A percentile compares a stretch with the other conserved stretches of the same genome.
These are phyloP conservation scores for Aurelia sp. DNA, from an alignment of 30 jellyfish, hydroid and myxozoan genomes.

Conservation along the genomic window DNA sequence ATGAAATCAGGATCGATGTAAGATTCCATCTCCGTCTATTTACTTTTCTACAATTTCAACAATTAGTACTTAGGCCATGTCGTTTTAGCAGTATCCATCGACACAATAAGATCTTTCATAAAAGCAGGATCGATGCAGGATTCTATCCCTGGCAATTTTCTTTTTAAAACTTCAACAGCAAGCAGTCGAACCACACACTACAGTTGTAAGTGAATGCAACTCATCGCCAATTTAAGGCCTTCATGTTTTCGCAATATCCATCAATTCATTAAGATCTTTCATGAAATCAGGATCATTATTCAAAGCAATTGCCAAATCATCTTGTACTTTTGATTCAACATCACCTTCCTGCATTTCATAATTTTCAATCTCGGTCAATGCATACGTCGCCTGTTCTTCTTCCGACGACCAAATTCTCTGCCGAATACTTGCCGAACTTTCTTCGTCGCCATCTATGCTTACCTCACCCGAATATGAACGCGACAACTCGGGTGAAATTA, in stretches of 20 bases:
- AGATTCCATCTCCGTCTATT: too few relatives aligned
- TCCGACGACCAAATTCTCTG: conserved; percentile 8
- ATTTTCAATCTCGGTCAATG: conserved; percentile 7
- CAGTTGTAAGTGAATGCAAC: too few relatives aligned
- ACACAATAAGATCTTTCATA: conserved; percentile 28
- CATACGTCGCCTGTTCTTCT: background rate
- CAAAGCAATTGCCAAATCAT: conserved; percentile 41
- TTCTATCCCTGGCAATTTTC: too few relatives aligned
- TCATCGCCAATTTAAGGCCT: too few relatives aligned
- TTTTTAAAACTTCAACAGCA: too few relatives aligned
- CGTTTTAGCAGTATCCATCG: conserved; percentile 30
- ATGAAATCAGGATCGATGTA: background rate
- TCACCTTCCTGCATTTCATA: conserved; percentile 15
- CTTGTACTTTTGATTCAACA: conserved; percentile 16
- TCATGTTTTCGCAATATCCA: conserved; percentile 42
- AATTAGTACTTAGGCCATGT: too few relatives aligned
- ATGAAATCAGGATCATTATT: conserved; percentile 50
- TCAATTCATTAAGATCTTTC: conserved; percentile 44
- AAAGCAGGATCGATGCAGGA: too few relatives aligned
- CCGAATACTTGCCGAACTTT: background rate
- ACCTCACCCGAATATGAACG: background rate
- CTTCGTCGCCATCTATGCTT: background rate
- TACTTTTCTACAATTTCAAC: too few relatives aligned
- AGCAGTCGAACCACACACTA: background rate
- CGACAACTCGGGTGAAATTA: background rate